These are phyloP conservation scores for Frieseomelitta varia DNA, from an alignment of 1,140 invertebrate genomes.

Conservation along the genomic window DNA sequence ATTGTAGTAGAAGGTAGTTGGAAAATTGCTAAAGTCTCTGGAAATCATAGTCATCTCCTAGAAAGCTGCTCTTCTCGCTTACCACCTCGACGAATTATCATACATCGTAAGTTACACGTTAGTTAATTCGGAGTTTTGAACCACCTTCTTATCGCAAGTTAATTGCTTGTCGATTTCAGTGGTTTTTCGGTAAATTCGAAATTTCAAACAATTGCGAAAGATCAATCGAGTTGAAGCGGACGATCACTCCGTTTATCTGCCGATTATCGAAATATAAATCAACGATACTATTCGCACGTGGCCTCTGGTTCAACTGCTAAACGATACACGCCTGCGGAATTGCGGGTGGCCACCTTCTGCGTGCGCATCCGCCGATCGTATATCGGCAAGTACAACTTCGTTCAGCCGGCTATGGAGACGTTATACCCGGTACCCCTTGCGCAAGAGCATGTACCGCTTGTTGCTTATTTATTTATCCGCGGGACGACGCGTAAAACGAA, in stretches of 20 bases:
- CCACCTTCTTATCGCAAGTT: no score
- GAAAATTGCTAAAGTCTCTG: background rate
- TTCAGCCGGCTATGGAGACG: slow-evolving; percentile 77
- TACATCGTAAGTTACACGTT: no score
- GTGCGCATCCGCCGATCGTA: slow-evolving; percentile 77
- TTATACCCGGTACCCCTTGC: slow-evolving; percentile 63
- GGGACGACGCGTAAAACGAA: slow-evolving; percentile 8
- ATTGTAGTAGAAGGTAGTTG: no score
- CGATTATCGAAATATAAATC: slow-evolving; percentile 20
- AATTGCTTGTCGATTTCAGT: background rate
- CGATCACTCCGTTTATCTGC: background rate
- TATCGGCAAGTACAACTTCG: slow-evolving; percentile 80
- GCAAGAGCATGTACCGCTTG: slow-evolving; percentile 37
- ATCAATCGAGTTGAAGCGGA: background rate
- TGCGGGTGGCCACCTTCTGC: slow-evolving; percentile 78
- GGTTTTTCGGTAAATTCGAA: no score
- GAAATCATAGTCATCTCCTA: background rate
- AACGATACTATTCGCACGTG: slow-evolving; percentile 21
- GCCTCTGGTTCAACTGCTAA: slow-evolving; percentile 69
- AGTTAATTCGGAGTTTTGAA: no score
- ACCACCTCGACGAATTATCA: no score
- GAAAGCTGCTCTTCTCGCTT: background rate
- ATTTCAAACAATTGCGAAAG: background rate
- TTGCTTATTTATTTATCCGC: slow-evolving; percentile 46
- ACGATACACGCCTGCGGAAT: slow-evolving; percentile 69